Evolutionary conservation across 2,797 vertebrate species (phyloP).

Genomic region (Coccyzus lansbergi): DNA sequence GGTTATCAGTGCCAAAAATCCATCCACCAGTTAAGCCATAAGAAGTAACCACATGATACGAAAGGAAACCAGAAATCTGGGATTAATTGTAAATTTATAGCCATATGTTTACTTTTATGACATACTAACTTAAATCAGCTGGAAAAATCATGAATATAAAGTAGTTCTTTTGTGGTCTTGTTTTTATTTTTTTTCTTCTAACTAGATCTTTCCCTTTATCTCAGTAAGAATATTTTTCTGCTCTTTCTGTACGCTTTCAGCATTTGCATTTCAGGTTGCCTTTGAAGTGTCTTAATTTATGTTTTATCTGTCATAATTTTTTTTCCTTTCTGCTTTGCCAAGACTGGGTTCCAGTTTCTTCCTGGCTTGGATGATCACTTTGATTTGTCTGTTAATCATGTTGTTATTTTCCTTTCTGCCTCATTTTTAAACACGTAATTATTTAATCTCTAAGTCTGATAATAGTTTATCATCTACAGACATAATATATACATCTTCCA

Average conservation of each 20-base stretch:
- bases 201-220: not conserved
- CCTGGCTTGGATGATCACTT: not conserved
- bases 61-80: not conserved
- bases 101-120: not conserved
- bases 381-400: not conserved
- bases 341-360: not conserved
- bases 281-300: slow-evolving; percentile 1
- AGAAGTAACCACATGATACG: not conserved
- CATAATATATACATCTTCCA: not conserved
- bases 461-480: not conserved
- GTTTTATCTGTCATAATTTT: not conserved
- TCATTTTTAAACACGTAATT: not conserved
- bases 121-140: not conserved
- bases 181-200: not conserved
- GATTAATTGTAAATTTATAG: not conserved
- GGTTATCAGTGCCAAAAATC: not conserved
- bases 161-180: no score
- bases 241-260: not conserved
- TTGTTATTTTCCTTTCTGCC: not conserved
- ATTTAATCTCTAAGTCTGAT: not conserved
- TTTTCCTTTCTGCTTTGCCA: not conserved
- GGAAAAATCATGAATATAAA: not conserved
- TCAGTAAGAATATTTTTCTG: not conserved
- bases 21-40: not conserved
- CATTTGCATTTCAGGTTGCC: not conserved